phyloP scores from a whole-genome alignment of 1,140 invertebrate genomes.

The Diabrotica undecimpunctata region DNA sequence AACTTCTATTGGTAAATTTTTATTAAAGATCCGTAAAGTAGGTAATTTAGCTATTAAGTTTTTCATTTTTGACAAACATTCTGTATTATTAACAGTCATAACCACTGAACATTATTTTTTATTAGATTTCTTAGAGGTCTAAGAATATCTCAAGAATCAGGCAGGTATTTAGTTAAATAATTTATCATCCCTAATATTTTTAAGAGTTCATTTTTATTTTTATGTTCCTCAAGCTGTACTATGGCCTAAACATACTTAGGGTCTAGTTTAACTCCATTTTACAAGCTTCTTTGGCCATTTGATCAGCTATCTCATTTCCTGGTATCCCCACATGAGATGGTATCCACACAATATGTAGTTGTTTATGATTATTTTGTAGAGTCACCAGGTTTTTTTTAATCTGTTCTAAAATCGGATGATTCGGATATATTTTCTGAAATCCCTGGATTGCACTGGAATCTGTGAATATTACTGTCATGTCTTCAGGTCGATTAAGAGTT shows the following conservation, averaged over 20 bases:
- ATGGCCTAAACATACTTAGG: slow-evolving; percentile 21
- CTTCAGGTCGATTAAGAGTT: no score
- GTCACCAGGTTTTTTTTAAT: no score
- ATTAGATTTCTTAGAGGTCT: slow-evolving; percentile 19
- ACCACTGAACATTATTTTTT: slow-evolving; percentile 15
- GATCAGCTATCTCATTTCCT: no score
- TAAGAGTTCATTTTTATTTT: slow-evolving; percentile 26
- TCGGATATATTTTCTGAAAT: no score
- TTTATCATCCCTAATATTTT: slow-evolving; percentile 28
- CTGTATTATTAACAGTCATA: no score
- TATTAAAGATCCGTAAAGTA: slow-evolving; percentile 15
- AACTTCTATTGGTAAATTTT: slow-evolving; percentile 13
- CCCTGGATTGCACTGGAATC: no score
- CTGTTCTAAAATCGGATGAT: no score
- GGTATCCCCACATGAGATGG: no score
- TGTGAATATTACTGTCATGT: no score
- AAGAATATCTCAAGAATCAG: slow-evolving; percentile 18
- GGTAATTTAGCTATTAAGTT: slow-evolving; percentile 15
- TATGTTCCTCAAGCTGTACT: slow-evolving; percentile 21
- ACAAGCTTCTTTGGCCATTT: no score
- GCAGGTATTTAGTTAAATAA: slow-evolving; percentile 26
- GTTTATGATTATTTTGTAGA: no score
- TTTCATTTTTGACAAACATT: slow-evolving; percentile 12
- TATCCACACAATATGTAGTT: no score
- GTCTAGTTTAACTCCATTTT: slow-evolving; percentile 23